Evolutionary conservation across 2,797 vertebrate genomes (phyloP).

Genomic region (Protosalanx chinensis): DNA sequence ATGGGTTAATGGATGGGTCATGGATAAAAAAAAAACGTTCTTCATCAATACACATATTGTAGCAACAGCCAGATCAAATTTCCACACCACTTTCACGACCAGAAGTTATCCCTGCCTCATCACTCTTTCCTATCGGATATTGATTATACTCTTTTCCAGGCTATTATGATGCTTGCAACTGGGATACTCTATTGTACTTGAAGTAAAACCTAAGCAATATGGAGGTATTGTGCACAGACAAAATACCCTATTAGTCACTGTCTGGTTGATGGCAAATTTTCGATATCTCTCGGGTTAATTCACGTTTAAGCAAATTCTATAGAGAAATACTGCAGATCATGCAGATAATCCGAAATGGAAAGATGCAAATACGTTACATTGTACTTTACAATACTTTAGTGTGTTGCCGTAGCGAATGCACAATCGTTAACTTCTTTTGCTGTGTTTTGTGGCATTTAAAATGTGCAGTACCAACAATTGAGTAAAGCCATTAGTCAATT

Average conservation of each 20-base stretch:
- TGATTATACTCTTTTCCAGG: not conserved
- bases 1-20: too few species aligned
- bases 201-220: conserved; percentile 19
- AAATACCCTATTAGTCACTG: conserved; percentile 45
- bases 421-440: too few species aligned
- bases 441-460: too few species aligned
- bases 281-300: conserved; percentile 40
- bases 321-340: too few species aligned
- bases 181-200: not conserved
- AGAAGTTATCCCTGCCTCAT: not conserved
- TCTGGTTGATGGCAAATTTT: conserved; percentile 40
- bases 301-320: conserved; percentile 23
- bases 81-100: not conserved
- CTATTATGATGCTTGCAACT: not conserved
- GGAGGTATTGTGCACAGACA: conserved; percentile 20
- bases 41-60: too few species aligned
- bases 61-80: not conserved
- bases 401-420: too few species aligned
- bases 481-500: too few species aligned
- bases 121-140: not conserved
- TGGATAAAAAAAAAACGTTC: too few species aligned
- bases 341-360: too few species aligned
- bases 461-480: too few species aligned
- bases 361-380: too few species aligned
- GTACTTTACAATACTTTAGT: too few species aligned